Evolutionary conservation across 2,113 vertebrate species (phyloP), one percentile per base, ranked within the genome.

Genomic region (Muntiacus reevesi): DNA sequence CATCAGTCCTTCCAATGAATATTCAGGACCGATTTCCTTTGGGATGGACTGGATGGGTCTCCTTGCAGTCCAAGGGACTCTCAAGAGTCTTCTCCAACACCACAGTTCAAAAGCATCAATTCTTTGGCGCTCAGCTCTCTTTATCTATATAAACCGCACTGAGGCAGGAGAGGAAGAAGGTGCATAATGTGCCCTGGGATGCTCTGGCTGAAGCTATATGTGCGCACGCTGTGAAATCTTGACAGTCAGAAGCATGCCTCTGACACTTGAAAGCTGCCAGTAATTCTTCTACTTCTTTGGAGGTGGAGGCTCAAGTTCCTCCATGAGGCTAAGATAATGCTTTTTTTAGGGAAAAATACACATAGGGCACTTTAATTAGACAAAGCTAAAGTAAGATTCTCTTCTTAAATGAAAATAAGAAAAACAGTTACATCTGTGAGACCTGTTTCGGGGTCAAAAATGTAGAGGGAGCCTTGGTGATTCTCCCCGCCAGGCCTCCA

Each of bases 261-360:
- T 92, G 93, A 83, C 43, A 87, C 84, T 13, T 60, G 60, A 89
- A 96, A 94, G n/a, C 82, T 96, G 88, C 28, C 57, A 52, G 30
- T 23, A 55, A 78, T 21, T 92, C 62, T 83, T 84, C 54, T 52
- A 28, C 60, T 81, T 82, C 43, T 78, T 85, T 30, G 2, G 40
- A 88, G 15, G 4, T 47, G 19, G 36, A 96, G 10, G 15, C 10
- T 95, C 23, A 67, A n/a, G 30, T 95, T 91, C 15, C 12, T 96
- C 79, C 54, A 16, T 67, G 50, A 96, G 50, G 21, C 47, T 43
- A 85, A 91, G 33, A 43, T 2, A 60, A 17, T 2, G 16, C 3
- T 50, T 71, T 59, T 23, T 54, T 95, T 71, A 91, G 13, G 33
- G 2, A 19, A 92, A 85, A 92, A 74, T 1, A 57, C 21, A 30